These are phyloP conservation scores for Channallabes apus DNA, from an alignment of 2,797 vertebrate species.

Conservation along the genomic window DNA sequence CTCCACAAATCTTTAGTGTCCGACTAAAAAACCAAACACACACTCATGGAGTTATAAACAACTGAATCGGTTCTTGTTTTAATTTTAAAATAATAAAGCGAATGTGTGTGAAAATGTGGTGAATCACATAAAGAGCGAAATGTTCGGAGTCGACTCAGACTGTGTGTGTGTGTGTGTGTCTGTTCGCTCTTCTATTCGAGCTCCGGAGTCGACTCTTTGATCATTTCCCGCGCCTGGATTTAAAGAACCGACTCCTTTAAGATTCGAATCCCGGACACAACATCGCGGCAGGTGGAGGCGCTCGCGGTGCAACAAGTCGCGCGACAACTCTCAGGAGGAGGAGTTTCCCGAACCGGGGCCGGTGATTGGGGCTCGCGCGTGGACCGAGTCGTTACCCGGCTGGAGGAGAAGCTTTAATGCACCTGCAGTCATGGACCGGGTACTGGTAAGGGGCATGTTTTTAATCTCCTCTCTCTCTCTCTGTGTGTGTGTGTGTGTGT, in stretches of 20 bases:
- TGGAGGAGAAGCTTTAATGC: neutral
- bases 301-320: conserved; percentile 26
- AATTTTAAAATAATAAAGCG: no score
- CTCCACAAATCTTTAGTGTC: neutral
- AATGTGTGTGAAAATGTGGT: neutral
- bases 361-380: conserved; percentile 36
- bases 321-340: conserved; percentile 33
- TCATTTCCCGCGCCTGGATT: neutral
- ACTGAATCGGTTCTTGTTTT: neutral
- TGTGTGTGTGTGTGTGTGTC: neutral
- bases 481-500: neutral
- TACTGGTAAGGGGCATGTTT: conserved; percentile 7
- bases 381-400: neutral
- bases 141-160: neutral
- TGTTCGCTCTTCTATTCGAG: neutral
- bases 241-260: neutral
- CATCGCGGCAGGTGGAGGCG: neutral
- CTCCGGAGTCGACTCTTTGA: neutral
- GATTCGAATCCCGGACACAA: neutral
- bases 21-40: neutral
- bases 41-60: neutral
- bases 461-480: neutral
- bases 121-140: no score
- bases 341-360: conserved; percentile 17
- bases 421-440: conserved; percentile 17